Conservation (phyloP, 2,797 vertebrate species). For the Brachymystax lenok region DNA sequence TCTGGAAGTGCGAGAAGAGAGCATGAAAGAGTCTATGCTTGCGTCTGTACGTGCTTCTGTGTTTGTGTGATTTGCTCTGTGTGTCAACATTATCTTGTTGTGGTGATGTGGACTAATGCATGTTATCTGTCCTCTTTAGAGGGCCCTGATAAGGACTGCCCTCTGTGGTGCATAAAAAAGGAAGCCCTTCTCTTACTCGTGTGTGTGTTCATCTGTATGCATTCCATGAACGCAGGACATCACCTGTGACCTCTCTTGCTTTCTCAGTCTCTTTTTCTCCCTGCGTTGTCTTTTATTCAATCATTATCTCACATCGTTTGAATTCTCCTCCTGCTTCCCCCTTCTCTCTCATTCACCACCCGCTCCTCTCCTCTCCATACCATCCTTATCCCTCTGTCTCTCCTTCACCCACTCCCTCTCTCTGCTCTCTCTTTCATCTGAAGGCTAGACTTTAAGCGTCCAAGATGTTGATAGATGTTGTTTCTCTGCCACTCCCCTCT, state of each 20-base stretch:
- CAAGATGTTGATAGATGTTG: conserved; percentile 63
- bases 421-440: conserved; percentile 36
- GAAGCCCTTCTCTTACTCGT: conserved; percentile 1
- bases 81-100: neutral
- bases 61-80: neutral
- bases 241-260: conserved; percentile 15
- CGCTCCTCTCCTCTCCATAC: conserved; percentile 41
- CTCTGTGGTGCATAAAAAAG: conserved; percentile 3
- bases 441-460: conserved; percentile 53
- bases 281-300: neutral
- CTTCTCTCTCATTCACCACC: conserved; percentile 57
- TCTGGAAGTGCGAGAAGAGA: neutral
- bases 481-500: conserved; percentile 48
- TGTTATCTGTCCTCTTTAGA: neutral
- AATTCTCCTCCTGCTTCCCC: neutral
- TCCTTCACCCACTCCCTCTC: neutral
- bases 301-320: neutral
- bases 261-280: conserved; percentile 32
- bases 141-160: conserved; percentile 1
- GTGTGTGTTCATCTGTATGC: conserved; percentile 5
- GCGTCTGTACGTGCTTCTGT: neutral
- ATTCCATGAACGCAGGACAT: neutral
- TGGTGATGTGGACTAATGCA: neutral
- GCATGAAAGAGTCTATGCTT: neutral
- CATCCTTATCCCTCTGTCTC: neutral